A percentile compares a stretch with the other conserved stretches of the same genome.
Evolutionary conservation across 2,888 invertebrate genomes (phyloP).

Genomic region (Nycteola revayana): DNA sequence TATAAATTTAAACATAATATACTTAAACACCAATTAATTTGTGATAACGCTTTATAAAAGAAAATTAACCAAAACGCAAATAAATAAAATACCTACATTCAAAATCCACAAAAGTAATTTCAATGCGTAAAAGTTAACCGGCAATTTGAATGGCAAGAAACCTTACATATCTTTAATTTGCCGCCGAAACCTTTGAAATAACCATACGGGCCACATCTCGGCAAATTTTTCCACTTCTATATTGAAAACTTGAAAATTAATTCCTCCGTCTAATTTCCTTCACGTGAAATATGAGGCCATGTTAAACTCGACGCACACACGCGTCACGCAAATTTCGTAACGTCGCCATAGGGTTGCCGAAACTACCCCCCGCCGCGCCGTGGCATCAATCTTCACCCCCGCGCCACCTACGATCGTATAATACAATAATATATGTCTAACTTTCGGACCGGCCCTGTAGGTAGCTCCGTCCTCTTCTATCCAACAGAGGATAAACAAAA

Average conservation of each 20-base stretch:
- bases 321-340: conserved; percentile 75
- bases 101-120: conserved; percentile 13
- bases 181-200: conserved; percentile 45
- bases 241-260: conserved; percentile 80
- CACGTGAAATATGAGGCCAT: conserved; percentile 74
- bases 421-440: conserved; percentile 82
- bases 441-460: conserved; percentile 81
- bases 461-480: conserved; percentile 52
- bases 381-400: conserved; percentile 80
- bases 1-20: too few relatives aligned
- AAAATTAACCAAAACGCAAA: conserved; percentile 1
- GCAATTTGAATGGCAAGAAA: conserved; percentile 36
- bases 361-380: conserved; percentile 66
- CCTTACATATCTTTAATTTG: conserved; percentile 60
- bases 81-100: not conserved
- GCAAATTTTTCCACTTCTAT: conserved; percentile 65
- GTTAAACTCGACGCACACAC: conserved; percentile 55
- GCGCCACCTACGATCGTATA: conserved; percentile 78
- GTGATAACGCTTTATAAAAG: too few relatives aligned
- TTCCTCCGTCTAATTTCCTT: conserved; percentile 73
- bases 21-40: too few relatives aligned
- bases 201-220: conserved; percentile 37
- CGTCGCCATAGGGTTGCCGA: conserved; percentile 77
- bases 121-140: conserved; percentile 6
- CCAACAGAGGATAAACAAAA: conserved; percentile 24